Percentiles rank a stretch among this genome's conserved stretches.
These are phyloP conservation scores for Xanthorhoe spadicearia DNA, from an alignment of 2,888 invertebrate species.

Conservation along the genomic window DNA sequence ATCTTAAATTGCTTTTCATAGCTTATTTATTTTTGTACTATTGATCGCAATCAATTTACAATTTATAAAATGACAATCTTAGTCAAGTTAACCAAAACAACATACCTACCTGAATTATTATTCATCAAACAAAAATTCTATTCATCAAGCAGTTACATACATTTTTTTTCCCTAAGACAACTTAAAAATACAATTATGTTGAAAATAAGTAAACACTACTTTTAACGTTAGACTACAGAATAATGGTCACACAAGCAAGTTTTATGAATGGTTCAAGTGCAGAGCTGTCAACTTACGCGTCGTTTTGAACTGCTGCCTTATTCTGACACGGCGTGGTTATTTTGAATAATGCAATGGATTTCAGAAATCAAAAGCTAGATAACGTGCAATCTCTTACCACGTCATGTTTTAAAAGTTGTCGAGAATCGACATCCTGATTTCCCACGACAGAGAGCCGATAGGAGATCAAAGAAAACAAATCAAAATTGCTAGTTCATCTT, in stretches of 20 bases:
- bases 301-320: too few relatives aligned
- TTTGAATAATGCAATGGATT: too few relatives aligned
- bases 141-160: constrained; percentile 21
- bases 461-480: too few relatives aligned
- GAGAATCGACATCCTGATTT: too few relatives aligned
- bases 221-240: constrained; percentile 4
- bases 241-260: constrained; percentile 12
- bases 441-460: too few relatives aligned
- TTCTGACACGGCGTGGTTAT: too few relatives aligned
- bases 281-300: too few relatives aligned
- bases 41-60: constrained; percentile 37
- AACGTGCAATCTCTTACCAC: too few relatives aligned
- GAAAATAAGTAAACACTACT: constrained; percentile 1
- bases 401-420: too few relatives aligned
- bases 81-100: constrained; percentile 21
- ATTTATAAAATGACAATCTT: constrained; percentile 27
- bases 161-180: constrained; percentile 22
- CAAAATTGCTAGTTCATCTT: too few relatives aligned
- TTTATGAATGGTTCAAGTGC: constrained; percentile 3
- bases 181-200: constrained; percentile 19
- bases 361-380: too few relatives aligned
- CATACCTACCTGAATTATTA: constrained; percentile 8
- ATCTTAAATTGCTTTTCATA: constrained; percentile 7
- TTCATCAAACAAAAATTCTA: constrained; percentile 25
- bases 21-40: constrained; percentile 35